These are phyloP conservation scores for Leptinotarsa undecemlineata DNA, from an alignment of 1,140 invertebrate genomes.

Conservation along the genomic window DNA sequence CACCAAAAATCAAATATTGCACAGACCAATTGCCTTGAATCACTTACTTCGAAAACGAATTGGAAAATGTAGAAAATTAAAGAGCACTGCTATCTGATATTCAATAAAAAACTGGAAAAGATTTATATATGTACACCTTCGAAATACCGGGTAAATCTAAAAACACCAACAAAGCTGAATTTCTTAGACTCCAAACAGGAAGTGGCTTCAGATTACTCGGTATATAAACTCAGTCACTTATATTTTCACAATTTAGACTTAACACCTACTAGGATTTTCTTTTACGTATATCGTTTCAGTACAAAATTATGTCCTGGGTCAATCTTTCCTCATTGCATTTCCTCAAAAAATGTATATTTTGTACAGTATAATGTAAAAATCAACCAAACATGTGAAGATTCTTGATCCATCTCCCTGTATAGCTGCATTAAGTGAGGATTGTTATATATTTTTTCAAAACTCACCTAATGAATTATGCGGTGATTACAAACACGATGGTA, in stretches of 20 bases:
- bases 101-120: constrained; percentile 11
- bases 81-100: constrained; percentile 10
- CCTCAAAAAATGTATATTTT: too few species aligned
- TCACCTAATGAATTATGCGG: too few species aligned
- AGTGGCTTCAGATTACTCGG: too few species aligned
- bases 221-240: constrained; percentile 24
- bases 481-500: too few species aligned
- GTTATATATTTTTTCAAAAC: too few species aligned
- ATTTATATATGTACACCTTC: constrained; percentile 27
- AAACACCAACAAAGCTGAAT: constrained; percentile 11
- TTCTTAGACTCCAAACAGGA: not conserved
- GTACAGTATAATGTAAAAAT: too few species aligned
- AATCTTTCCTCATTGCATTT: too few species aligned
- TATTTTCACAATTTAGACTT: constrained; percentile 21
- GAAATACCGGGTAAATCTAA: constrained; percentile 21
- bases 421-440: too few species aligned
- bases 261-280: constrained; percentile 41
- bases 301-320: too few species aligned
- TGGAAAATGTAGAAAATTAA: not conserved
- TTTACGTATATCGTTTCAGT: constrained; percentile 49
- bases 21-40: constrained; percentile 26
- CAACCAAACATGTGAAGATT: too few species aligned
- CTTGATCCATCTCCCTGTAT: too few species aligned
- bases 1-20: constrained; percentile 28
- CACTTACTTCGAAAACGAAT: constrained; percentile 17